Evolutionary conservation across 2,888 invertebrate species (phyloP).

Genomic region (Seladonia tumulorum): DNA sequence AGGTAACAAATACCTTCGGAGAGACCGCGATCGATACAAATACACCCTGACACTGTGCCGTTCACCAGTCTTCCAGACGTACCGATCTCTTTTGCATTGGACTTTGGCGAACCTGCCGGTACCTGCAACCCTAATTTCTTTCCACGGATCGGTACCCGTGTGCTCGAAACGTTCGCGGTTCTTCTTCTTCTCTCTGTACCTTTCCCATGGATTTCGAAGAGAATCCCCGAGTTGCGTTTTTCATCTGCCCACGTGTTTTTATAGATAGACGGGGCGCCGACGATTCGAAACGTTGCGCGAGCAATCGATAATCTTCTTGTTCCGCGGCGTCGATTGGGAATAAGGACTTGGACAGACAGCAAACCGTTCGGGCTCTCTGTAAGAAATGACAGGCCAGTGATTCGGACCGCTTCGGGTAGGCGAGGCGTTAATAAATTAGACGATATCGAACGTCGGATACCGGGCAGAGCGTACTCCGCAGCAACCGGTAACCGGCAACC

Average conservation of each 20-base stretch:
- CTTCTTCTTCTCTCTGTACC: too few relatives aligned
- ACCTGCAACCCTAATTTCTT: neutral
- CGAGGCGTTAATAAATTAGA: neutral
- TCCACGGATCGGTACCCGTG: neutral
- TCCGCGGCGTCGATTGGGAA: neutral
- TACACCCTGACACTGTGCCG: constrained; percentile 53
- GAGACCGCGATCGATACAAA: constrained; percentile 68
- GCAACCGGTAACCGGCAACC: neutral
- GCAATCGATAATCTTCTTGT: neutral
- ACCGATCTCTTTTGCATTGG: neutral
- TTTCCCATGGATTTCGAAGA: neutral
- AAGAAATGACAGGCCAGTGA: neutral
- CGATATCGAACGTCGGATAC: neutral
- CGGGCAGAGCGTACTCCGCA: neutral
- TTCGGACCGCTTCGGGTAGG: neutral
- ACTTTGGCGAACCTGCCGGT: neutral
- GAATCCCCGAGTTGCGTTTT: neutral
- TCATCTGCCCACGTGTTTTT: constrained; percentile 2
- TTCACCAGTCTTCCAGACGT: constrained; percentile 6
- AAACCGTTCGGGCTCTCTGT: neutral
- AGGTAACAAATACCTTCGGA: constrained; percentile 74
- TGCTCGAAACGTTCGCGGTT: neutral
- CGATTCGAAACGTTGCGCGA: neutral
- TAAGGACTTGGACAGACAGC: neutral
- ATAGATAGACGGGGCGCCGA: neutral